Conservation (phyloP, 1,140 invertebrate genomes). For the Tachypleus tridentatus region DNA sequence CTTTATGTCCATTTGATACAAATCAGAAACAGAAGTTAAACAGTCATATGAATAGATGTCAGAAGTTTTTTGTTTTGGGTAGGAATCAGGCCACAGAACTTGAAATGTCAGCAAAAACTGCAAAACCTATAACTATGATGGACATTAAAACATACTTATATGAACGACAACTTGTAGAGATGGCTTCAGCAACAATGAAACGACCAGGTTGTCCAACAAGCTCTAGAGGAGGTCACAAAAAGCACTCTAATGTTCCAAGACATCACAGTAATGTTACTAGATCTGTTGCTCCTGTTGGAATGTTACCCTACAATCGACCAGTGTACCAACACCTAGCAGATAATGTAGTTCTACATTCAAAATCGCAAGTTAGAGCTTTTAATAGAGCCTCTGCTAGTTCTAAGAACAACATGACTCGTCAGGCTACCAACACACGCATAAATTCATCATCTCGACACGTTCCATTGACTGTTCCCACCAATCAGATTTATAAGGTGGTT, state of each 20-base stretch:
- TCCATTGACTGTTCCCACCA: background rate
- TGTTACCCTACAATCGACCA: background rate
- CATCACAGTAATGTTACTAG: conserved; percentile 10
- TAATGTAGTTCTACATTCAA: too few species aligned
- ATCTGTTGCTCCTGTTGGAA: conserved; percentile 11
- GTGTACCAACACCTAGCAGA: too few species aligned
- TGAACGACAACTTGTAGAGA: background rate
- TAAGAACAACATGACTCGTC: too few species aligned
- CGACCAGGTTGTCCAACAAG: too few species aligned
- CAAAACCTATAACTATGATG: conserved; percentile 34
- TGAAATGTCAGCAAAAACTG: conserved; percentile 87
- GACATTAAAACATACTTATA: conserved; percentile 26
- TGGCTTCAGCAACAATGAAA: background rate
- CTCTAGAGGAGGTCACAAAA: conserved; percentile 1
- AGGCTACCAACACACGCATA: too few species aligned
- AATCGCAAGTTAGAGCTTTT: too few species aligned
- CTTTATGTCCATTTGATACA: conserved; percentile 87
- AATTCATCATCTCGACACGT: too few species aligned
- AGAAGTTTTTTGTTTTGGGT: conserved; percentile 79
- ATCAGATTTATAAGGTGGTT: background rate
- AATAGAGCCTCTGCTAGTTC: too few species aligned
- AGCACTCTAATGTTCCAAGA: conserved; percentile 12
- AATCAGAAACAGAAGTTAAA: conserved; percentile 87
- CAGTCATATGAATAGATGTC: conserved; percentile 73
- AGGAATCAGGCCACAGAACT: conserved; percentile 65